Percentiles rank a stretch among this genome's conserved stretches.
These are phyloP conservation scores for Andrena cerasifolii DNA, from an alignment of 1,140 invertebrate genomes.

Conservation along the genomic window DNA sequence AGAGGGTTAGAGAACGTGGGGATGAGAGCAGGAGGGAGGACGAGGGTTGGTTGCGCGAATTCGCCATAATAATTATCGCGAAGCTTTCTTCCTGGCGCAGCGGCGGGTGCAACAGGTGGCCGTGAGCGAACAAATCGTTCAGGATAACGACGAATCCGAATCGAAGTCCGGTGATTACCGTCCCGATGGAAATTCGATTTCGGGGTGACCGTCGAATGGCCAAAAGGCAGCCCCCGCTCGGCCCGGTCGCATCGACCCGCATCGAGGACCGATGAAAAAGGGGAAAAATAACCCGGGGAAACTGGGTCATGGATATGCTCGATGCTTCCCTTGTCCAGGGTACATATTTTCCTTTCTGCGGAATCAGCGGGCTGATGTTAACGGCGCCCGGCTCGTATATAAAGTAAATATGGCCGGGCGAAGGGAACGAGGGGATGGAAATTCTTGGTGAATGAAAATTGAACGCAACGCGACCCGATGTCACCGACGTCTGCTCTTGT, in stretches of 20 bases:
- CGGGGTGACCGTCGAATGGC: slow-evolving; percentile 49
- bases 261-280: slow-evolving; percentile 15
- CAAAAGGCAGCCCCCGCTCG: slow-evolving; percentile 35
- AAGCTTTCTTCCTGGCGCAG: slow-evolving; percentile 46
- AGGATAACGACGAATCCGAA: slow-evolving; percentile 63
- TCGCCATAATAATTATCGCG: slow-evolving; percentile 61
- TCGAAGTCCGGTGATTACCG: slow-evolving; percentile 55
- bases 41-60: slow-evolving; percentile 26
- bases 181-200: slow-evolving; percentile 52
- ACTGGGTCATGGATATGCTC: slow-evolving; percentile 38
- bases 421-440: neutral
- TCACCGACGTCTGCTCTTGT: too few species aligned
- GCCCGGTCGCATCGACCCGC: slow-evolving; percentile 10
- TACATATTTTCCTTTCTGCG: slow-evolving; percentile 25
- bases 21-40: slow-evolving; percentile 17
- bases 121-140: slow-evolving; percentile 63
- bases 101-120: slow-evolving; percentile 60
- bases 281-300: neutral
- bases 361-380: slow-evolving; percentile 1
- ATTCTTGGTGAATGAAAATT: neutral
- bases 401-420: neutral
- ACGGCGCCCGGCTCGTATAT: neutral
- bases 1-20: slow-evolving; percentile 22
- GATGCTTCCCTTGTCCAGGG: slow-evolving; percentile 25
- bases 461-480: neutral